These are phyloP conservation scores for Theristicus caerulescens DNA, from an alignment of 2,113 vertebrate species.

Conservation along the genomic window DNA sequence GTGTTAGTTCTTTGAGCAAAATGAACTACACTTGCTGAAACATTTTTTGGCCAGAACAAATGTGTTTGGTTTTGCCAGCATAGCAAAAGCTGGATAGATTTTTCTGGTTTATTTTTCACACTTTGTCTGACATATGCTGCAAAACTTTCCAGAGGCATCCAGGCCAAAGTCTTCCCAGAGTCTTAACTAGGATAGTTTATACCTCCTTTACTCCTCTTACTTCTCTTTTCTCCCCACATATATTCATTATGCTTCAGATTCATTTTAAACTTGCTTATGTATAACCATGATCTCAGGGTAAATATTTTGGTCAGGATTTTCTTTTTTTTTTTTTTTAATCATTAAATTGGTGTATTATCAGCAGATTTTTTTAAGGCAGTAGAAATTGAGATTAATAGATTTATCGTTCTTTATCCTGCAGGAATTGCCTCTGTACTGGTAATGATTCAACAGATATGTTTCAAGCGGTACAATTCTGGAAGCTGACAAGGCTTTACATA, in stretches of 20 bases:
- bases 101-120: neutral
- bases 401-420: neutral
- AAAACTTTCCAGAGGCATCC: neutral
- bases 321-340: neutral
- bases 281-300: neutral
- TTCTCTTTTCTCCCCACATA: neutral
- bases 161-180: neutral
- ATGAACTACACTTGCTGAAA: neutral
- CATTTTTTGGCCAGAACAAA: neutral
- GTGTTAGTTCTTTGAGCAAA: neutral
- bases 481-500: slow-evolving; percentile 25
- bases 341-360: neutral
- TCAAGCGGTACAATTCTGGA: neutral
- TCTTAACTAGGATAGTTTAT: neutral
- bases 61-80: neutral
- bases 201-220: neutral
- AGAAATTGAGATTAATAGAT: neutral
- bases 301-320: neutral
- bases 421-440: neutral
- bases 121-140: neutral
- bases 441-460: neutral
- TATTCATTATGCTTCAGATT: neutral
- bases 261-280: neutral
- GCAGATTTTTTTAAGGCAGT: neutral
- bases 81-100: neutral